Base-by-base conservation (phyloP, 1,140 invertebrate species). In the Coenobita brevimanus region DNA sequence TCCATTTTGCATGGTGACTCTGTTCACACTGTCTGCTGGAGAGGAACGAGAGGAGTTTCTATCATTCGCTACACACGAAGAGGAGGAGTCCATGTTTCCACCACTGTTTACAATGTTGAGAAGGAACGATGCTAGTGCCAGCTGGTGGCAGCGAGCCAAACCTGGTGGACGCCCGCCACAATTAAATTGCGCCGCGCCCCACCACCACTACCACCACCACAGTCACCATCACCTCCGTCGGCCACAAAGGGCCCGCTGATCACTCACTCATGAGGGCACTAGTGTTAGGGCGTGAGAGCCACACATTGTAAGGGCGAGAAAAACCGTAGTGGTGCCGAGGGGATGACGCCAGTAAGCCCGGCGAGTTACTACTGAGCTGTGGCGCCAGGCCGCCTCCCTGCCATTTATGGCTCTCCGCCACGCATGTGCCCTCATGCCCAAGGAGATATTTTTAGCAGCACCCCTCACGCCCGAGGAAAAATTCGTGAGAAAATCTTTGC, bases 391-490 rank as follows among this genome's bases (percentile, higher is more conserved):
- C 54, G 67, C 85, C 76, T 57, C 67, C 43, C 46, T 80, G n/a
- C 75, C 85, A 80, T 87, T 81, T 87, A 87, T 87, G 85, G 85
- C 85, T 71, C 85, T 30, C 54, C 38, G 85, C 85, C 85, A 87
- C 85, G 85, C 76, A 69, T 87, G 85, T 87, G 85, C 85, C 76
- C 81, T 43, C 85, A 71, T 78, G 69, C 85, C 76, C 67, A 73
- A 38, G 8, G 13, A 21, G 21, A 64, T 87, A 87, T 80, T 71
- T 81, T 87, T 87, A 87, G 85, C 15, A 17, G 3, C 21, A 43
- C 71, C 27, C 71, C 64, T 80, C 41, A 36, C 69, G 50, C 57
- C 30, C 38, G 54, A 71, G 13, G 38, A 60, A 62, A 80, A 80
- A 80, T 71, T 80, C 50, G 43, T 33, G 30, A 71, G 33, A 76